Conservation (phyloP, 2,797 vertebrate species). For the Thalassophryne amazonica region DNA sequence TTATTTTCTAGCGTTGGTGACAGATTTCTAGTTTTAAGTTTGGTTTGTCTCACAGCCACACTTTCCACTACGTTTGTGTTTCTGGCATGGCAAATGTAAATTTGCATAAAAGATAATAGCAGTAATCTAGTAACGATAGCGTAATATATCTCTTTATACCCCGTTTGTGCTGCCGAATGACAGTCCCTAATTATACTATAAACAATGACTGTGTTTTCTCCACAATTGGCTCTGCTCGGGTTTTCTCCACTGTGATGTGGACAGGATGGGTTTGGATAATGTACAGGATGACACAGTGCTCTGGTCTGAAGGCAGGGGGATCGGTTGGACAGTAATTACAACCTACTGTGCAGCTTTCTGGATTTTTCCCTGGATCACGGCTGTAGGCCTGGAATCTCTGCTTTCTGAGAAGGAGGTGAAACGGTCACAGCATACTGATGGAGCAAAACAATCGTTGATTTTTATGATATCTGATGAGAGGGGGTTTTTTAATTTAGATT, state of each 20-base stretch:
- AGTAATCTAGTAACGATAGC: conserved; percentile 19
- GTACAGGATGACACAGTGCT: conserved; percentile 61
- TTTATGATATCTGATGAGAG: conserved; percentile 82
- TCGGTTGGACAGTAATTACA: conserved; percentile 69
- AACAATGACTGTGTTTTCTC: conserved; percentile 59
- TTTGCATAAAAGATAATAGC: conserved; percentile 29
- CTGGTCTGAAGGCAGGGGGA: conserved; percentile 58
- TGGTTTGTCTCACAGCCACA: conserved; percentile 12
- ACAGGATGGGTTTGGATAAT: conserved; percentile 60
- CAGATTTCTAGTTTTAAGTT: too few species aligned
- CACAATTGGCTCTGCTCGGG: conserved; percentile 34
- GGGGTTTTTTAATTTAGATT: conserved; percentile 90
- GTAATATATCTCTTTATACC: conserved; percentile 34
- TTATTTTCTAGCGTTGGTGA: too few species aligned
- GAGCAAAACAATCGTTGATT: conserved; percentile 82
- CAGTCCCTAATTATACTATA: conserved; percentile 47
- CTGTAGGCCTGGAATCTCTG: conserved; percentile 36
- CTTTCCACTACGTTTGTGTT: background rate
- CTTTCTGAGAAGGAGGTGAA: conserved; percentile 39
- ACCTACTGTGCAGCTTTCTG: conserved; percentile 60
- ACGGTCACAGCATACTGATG: conserved; percentile 75
- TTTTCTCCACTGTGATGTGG: conserved; percentile 54
- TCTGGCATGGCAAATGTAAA: conserved; percentile 1
- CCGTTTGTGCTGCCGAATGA: conserved; percentile 26
- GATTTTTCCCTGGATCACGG: conserved; percentile 62